Conservation (phyloP, 2,113 vertebrate species). For the Zosterops japonicus region DNA sequence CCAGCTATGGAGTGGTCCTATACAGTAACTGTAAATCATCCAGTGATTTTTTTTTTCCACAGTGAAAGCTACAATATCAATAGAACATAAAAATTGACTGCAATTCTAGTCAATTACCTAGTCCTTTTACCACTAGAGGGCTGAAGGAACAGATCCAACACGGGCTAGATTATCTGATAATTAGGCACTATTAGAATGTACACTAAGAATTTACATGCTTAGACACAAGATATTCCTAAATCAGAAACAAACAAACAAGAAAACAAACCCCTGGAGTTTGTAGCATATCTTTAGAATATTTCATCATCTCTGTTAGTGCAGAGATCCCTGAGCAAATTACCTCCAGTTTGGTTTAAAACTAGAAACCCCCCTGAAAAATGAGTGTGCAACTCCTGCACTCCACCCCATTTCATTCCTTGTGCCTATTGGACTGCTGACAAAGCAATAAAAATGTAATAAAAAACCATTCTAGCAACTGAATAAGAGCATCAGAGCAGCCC, state of each 20-base stretch:
- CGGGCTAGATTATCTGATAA: too few relatives aligned
- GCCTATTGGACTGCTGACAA: background rate
- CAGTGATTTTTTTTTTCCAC: too few relatives aligned
- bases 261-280: background rate
- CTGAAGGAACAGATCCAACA: background rate
- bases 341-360: background rate
- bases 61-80: fast-evolving
- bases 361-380: background rate
- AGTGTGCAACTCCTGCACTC: background rate
- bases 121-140: background rate
- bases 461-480: background rate
- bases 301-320: background rate
- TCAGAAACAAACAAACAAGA: background rate
- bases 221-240: background rate
- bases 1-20: background rate
- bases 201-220: background rate
- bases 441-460: background rate
- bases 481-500: background rate
- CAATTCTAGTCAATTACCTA: background rate
- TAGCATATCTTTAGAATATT: background rate
- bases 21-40: background rate
- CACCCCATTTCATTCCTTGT: background rate
- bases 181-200: too few relatives aligned
- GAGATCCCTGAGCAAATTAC: background rate
- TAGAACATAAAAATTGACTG: fast-evolving